These are phyloP conservation scores for Ceratina japonica DNA, from an alignment of 1,140 invertebrate genomes.

Conservation along the genomic window DNA sequence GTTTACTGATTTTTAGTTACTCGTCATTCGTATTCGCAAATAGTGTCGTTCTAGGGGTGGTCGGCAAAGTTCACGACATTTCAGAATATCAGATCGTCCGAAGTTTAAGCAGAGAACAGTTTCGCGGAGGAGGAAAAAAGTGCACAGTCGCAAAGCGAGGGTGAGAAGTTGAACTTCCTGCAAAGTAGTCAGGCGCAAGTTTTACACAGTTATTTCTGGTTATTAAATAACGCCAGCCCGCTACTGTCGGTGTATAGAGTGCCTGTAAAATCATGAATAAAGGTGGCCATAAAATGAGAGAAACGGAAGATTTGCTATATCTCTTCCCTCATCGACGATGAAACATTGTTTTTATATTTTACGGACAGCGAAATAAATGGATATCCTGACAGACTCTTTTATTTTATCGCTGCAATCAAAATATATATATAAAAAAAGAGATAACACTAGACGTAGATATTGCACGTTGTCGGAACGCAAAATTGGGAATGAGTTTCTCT, in stretches of 20 bases:
- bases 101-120: slow-evolving; percentile 45
- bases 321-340: too few species aligned
- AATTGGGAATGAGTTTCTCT: too few species aligned
- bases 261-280: slow-evolving; percentile 33
- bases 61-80: slow-evolving; percentile 46
- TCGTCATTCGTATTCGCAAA: background rate
- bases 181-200: slow-evolving; percentile 47
- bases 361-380: too few species aligned
- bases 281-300: slow-evolving; percentile 32
- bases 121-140: slow-evolving; percentile 20
- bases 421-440: too few species aligned
- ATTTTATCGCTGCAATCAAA: too few species aligned
- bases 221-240: slow-evolving; percentile 67
- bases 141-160: slow-evolving; percentile 16
- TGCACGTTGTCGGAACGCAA: too few species aligned
- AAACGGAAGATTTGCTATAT: background rate
- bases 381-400: too few species aligned
- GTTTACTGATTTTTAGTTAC: too few species aligned
- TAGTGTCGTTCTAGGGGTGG: slow-evolving; percentile 25
- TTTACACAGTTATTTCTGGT: slow-evolving; percentile 69
- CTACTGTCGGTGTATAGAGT: slow-evolving; percentile 47
- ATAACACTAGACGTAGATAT: too few species aligned
- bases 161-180: slow-evolving; percentile 47
- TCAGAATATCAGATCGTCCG: slow-evolving; percentile 54
- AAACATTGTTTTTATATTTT: too few species aligned